Evolutionary conservation across 2,888 invertebrate genomes (phyloP).

Genomic region (Drosophila dives): DNA sequence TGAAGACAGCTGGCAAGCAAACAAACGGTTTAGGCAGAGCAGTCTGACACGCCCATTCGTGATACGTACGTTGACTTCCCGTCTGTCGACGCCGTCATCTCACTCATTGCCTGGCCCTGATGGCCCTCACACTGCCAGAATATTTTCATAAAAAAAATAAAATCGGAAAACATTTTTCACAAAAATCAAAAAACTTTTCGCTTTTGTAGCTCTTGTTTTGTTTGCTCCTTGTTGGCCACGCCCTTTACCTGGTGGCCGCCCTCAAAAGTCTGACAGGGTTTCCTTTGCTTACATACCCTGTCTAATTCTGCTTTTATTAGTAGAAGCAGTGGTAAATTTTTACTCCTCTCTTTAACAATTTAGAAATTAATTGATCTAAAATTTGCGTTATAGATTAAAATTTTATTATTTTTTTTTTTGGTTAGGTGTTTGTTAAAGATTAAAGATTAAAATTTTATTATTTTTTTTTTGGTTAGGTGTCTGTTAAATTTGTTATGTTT

Average conservation of each 20-base stretch:
- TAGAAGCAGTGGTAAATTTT: neutral
- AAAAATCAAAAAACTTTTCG: slow-evolving; percentile 71
- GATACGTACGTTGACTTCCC: slow-evolving; percentile 27
- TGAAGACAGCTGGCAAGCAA: slow-evolving; percentile 44
- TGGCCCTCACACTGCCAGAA: slow-evolving; percentile 7
- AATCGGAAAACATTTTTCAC: slow-evolving; percentile 47
- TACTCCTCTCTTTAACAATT: neutral
- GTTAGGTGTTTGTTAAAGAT: too few relatives aligned
- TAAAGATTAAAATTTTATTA: neutral
- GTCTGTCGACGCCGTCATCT: slow-evolving; percentile 34
- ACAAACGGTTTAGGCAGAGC: slow-evolving; percentile 48
- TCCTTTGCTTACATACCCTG: slow-evolving; percentile 26
- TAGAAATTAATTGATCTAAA: neutral
- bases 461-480: too few relatives aligned
- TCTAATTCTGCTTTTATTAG: neutral
- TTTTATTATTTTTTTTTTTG: too few relatives aligned
- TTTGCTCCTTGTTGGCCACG: slow-evolving; percentile 40
- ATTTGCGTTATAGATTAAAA: neutral
- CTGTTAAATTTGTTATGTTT: neutral
- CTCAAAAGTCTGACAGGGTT: slow-evolving; percentile 26
- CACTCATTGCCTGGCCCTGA: slow-evolving; percentile 38
- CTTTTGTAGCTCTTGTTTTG: slow-evolving; percentile 22
- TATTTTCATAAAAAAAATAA: slow-evolving; percentile 51
- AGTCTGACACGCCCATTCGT: slow-evolving; percentile 40
- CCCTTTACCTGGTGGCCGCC: slow-evolving; percentile 25